Evolutionary conservation across 1,140 invertebrate genomes (phyloP).

Genomic region (Bemisia tabaci): DNA sequence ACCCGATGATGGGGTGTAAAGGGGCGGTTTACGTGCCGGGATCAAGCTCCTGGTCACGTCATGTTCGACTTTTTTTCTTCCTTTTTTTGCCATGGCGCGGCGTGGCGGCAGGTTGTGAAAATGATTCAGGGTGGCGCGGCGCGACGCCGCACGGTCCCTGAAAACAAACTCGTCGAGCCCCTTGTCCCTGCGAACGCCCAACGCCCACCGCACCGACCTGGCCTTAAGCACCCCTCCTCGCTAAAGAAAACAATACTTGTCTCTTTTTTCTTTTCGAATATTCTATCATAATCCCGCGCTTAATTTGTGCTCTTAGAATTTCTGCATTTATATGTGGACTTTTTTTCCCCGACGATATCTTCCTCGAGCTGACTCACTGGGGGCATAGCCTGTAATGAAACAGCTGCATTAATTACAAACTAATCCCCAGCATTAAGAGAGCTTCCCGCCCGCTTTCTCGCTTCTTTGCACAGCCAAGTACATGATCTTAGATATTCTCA

Average conservation of each 20-base stretch:
- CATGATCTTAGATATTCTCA: neutral
- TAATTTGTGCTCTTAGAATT: neutral
- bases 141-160: neutral
- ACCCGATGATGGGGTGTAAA: neutral
- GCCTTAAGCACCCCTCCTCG: neutral
- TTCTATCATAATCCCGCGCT: neutral
- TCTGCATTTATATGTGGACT: neutral
- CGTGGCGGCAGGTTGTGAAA: neutral
- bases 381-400: neutral
- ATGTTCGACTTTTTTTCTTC: no score
- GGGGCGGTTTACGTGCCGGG: neutral
- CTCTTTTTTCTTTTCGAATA: neutral
- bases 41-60: no score
- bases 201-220: no score
- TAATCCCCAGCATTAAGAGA: neutral
- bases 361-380: neutral
- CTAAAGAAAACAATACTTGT: neutral
- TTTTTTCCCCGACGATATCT: neutral
- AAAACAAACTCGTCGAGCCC: neutral
- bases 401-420: neutral
- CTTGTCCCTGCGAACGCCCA: neutral
- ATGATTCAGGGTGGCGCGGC: no score
- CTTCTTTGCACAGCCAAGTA: neutral
- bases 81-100: neutral
- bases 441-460: neutral